Conservation (phyloP, 2,888 invertebrate species). For the Cylloceria caligata region DNA sequence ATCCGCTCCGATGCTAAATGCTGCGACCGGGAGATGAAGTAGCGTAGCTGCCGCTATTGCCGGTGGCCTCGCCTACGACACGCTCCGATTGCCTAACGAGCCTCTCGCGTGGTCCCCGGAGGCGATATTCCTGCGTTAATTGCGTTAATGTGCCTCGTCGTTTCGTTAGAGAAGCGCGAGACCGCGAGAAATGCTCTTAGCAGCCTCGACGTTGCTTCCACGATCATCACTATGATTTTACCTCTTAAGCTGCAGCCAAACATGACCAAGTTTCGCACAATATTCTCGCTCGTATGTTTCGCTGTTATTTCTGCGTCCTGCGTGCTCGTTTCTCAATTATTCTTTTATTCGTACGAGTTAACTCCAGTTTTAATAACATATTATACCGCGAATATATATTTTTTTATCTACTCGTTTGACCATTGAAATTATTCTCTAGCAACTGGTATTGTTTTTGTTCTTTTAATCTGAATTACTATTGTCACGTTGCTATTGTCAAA, state of each 20-base stretch:
- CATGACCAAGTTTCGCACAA: slow-evolving; percentile 15
- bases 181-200: slow-evolving; percentile 29
- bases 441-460: too few species aligned
- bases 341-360: neutral
- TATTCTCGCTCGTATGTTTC: neutral
- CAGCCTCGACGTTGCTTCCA: neutral
- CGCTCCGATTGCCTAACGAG: slow-evolving; percentile 64
- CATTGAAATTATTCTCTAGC: too few species aligned
- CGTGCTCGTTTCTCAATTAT: slow-evolving; percentile 4
- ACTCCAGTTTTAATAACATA: neutral
- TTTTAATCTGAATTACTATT: too few species aligned
- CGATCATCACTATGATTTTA: slow-evolving; percentile 15
- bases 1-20: slow-evolving; percentile 24
- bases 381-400: neutral
- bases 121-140: slow-evolving; percentile 59
- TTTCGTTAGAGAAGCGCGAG: slow-evolving; percentile 51
- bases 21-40: neutral
- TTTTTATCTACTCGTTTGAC: neutral
- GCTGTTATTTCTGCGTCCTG: neutral
- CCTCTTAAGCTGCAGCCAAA: neutral
- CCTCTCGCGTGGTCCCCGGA: slow-evolving; percentile 22
- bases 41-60: slow-evolving; percentile 20
- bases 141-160: slow-evolving; percentile 52
- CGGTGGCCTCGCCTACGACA: slow-evolving; percentile 53
- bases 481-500: too few species aligned